A percentile compares a stretch with the other conserved stretches of the same genome.
These are phyloP conservation scores for Typhlomys cinereus DNA, from an alignment of 2,113 vertebrate species.

Conservation along the genomic window DNA sequence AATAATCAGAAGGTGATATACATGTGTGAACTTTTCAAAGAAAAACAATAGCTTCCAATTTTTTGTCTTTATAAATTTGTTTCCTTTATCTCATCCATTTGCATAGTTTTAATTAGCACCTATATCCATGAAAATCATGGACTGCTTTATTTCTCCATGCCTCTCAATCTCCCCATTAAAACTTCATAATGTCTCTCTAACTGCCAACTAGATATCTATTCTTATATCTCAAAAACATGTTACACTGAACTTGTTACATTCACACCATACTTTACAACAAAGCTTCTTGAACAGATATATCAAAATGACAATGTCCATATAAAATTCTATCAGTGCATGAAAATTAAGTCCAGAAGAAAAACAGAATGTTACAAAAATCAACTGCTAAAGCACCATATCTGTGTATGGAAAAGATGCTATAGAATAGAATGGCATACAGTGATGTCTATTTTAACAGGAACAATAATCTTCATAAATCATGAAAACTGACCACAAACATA, in stretches of 20 bases:
- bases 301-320: neutral
- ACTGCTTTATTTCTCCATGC: neutral
- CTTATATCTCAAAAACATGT: neutral
- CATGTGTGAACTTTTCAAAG: too few relatives aligned
- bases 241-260: neutral
- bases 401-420: neutral
- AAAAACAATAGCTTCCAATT: neutral
- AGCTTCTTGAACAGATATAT: neutral
- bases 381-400: neutral
- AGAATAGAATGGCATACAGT: neutral
- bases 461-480: too few relatives aligned
- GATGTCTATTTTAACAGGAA: neutral
- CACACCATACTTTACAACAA: neutral
- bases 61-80: neutral
- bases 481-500: neutral
- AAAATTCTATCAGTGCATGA: neutral
- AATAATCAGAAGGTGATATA: too few relatives aligned
- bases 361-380: neutral
- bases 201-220: neutral
- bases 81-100: neutral
- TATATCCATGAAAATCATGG: neutral
- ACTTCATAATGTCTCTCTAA: neutral
- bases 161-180: neutral
- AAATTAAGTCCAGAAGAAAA: neutral
- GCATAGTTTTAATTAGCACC: neutral